Base-by-base conservation (phyloP, 2,888 invertebrate species). In the Augochlorella aurata region DNA sequence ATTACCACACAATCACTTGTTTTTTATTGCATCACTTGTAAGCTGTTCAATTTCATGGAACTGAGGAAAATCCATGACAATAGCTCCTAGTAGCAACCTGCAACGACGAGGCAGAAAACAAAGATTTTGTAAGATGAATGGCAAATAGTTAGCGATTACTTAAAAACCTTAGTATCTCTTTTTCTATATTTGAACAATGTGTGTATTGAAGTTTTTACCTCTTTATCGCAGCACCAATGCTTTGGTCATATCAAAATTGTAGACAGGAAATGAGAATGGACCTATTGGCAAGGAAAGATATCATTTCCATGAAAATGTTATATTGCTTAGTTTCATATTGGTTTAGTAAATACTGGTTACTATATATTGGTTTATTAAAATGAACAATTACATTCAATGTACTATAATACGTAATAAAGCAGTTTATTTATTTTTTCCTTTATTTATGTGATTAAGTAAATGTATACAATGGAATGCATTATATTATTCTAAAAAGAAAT, bases 1-100 rank as follows among this genome's bases (percentile, higher is more conserved):
- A 79, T 86, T 84, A 88, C 66, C 85, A 84, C 87, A 86, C 87
- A 76, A 82, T 74, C 86, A 87, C 88, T 87, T 83, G 61, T 78
- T 77, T 81, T 83, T 68, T 77, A 83, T 68, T 50, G 78, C 69
- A 70, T 81, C 83, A 79, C 87, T 88, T 52, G 63, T 74, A 81
- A 79, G 45, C 45, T 72, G 68, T 77, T 72, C 66, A 70, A 81
- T 77, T 78, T 76, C 74, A 86, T 81, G 74, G 82, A 83, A 86
- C 76, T 66, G 74, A 84, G 54, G 77, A 81, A 68, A 79, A 85
- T 86, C 88, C 88, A 88, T 88, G 86, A 85, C 85, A 88, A 83
- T 78, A 61, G 74, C 70, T 77, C 75, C 73, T 71, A 63, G 71
- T 79, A 73, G 77, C 78, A 61, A 86, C 72, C 87, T 88, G 76